Evolutionary conservation across 2,888 invertebrate species (phyloP), one percentile per base, ranked within the genome.

Genomic region (Allygus modestus): DNA sequence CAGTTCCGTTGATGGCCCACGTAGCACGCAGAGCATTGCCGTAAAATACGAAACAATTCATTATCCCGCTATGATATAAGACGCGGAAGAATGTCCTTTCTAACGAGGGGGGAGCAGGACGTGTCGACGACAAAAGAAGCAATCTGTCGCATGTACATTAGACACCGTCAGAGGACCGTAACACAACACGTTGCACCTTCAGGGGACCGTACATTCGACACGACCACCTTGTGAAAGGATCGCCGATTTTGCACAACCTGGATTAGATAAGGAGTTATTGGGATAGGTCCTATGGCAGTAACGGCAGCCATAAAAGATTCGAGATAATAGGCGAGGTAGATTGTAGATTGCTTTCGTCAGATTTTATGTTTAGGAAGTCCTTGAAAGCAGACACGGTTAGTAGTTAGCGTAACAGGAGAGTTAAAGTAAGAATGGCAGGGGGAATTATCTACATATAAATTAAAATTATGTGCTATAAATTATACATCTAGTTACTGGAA

Each of bases 201-300:
- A 58, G 58, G 58, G 58, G 58, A 58, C 58, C 58, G 58, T 58
- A 23, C 23, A 58, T 58, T 58, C 58, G 58, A 58, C 58, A 58
- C 58, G 58, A 9, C 58, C 58, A 23, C 23, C 51, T 51, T 51
- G 58, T 58, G 58, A 58, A 58, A 58, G 58, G 58, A 7, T 23
- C 58, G 7, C 23, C 9, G 20, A n/a, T n/a, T 58, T 58, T 58
- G 23, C 23, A 58, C 58, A 58, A 58, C 58, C 1, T 4, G 23
- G 58, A 58, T 58, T 58, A 58, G 58, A 23, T 58, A 20, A 58
- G 23, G 23, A 58, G 2, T 51, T 46, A 12, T 46, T 46, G n/a
- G 12, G 46, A 46, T 46, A 17, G 11, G 46, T 12, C 37, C 12
- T 7, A 46, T 12, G n/a, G 46, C 46, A 17, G 46, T 46, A 46